Evolutionary conservation across 2,888 invertebrate genomes (phyloP).

Genomic region (Brachylomia viminalis): DNA sequence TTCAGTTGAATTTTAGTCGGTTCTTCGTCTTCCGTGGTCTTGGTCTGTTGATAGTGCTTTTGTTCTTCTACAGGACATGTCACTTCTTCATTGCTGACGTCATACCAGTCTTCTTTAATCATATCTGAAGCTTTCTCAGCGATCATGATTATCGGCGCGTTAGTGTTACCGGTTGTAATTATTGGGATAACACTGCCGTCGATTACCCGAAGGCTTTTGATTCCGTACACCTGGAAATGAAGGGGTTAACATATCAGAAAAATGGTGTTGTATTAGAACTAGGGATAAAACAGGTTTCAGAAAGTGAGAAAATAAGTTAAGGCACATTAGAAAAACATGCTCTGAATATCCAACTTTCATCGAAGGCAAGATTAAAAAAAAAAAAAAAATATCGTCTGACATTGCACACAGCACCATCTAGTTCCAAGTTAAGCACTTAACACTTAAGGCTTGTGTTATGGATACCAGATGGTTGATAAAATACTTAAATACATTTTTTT

Average conservation of each 20-base stretch:
- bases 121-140: constrained; percentile 95
- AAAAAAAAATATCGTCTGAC: too few relatives aligned
- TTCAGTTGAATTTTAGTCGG: constrained; percentile 61
- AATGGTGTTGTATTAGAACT: not conserved
- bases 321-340: not conserved
- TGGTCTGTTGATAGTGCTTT: constrained; percentile 49
- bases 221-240: constrained; percentile 91
- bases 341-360: not conserved
- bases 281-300: too few relatives aligned
- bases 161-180: constrained; percentile 95
- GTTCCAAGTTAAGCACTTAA: too few relatives aligned
- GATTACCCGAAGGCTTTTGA: constrained; percentile 93
- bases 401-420: too few relatives aligned
- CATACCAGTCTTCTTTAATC: constrained; percentile 93
- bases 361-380: not conserved
- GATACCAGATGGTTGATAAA: too few relatives aligned
- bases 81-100: constrained; percentile 60
- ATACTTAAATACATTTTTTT: too few relatives aligned
- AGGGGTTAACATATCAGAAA: not conserved
- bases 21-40: constrained; percentile 66
- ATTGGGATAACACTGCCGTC: constrained; percentile 96
- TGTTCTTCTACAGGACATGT: constrained; percentile 64
- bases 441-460: too few relatives aligned
- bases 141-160: constrained; percentile 96
- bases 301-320: too few relatives aligned